Conservation (phyloP, 1,140 invertebrate genomes). For the Trissolcus basalis region DNA sequence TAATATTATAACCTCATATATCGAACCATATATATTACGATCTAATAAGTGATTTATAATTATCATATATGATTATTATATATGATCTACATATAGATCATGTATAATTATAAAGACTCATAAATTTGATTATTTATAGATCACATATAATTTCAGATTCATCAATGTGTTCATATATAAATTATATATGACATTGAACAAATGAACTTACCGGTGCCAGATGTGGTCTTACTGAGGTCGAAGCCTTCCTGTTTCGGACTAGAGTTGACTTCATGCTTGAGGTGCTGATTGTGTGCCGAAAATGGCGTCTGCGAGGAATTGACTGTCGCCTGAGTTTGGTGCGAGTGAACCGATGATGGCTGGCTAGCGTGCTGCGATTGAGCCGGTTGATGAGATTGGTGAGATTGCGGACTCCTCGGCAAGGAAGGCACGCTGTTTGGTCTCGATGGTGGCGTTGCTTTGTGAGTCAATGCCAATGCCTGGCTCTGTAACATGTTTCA, state of each 20-base stretch:
- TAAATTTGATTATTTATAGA: no score
- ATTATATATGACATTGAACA: not conserved
- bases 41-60: no score
- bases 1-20: no score
- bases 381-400: slow-evolving; percentile 67
- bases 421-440: slow-evolving; percentile 73
- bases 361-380: slow-evolving; percentile 66
- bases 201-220: slow-evolving; percentile 74
- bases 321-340: slow-evolving; percentile 71
- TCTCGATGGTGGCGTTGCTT: slow-evolving; percentile 76
- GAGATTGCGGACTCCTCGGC: slow-evolving; percentile 71
- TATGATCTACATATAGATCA: no score
- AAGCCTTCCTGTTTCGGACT: slow-evolving; percentile 81
- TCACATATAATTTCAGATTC: no score
- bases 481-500: slow-evolving; percentile 78
- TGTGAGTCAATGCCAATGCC: slow-evolving; percentile 79
- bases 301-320: slow-evolving; percentile 71
- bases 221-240: slow-evolving; percentile 79
- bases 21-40: no score
- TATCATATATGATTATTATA: no score
- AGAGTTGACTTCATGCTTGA: slow-evolving; percentile 72
- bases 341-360: slow-evolving; percentile 66
- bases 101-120: no score
- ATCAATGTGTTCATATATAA: not conserved
- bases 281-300: slow-evolving; percentile 73